Evolutionary conservation across 2,113 vertebrate species (phyloP).

Genomic region (Pseudopodoces humilis): DNA sequence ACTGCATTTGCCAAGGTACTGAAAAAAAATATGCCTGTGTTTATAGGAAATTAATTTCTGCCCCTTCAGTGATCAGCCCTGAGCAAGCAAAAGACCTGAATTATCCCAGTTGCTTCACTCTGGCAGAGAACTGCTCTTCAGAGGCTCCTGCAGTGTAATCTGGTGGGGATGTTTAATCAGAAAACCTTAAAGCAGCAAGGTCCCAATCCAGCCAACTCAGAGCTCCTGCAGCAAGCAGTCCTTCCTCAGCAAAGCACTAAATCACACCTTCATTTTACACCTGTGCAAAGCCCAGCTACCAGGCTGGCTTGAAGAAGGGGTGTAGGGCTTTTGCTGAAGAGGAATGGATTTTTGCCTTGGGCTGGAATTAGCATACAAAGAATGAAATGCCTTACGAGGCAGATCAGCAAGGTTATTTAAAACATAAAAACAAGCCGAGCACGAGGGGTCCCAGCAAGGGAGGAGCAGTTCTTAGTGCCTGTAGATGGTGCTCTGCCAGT

Average conservation of each 20-base stretch:
- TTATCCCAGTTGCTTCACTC: constrained; percentile 36
- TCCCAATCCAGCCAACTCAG: neutral
- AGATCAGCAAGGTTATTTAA: constrained; percentile 7
- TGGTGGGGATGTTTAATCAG: neutral
- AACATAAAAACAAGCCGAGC: neutral
- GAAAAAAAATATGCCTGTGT: constrained; percentile 54
- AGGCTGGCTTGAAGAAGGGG: neutral
- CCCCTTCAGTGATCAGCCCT: constrained; percentile 63
- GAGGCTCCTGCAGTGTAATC: neutral
- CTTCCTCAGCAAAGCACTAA: neutral
- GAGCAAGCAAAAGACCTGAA: constrained; percentile 53
- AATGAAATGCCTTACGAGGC: neutral
- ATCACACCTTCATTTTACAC: neutral
- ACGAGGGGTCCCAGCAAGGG: neutral
- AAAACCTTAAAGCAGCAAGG: constrained; percentile 16
- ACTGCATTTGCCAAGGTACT: constrained; percentile 46
- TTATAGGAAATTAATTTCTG: constrained; percentile 72
- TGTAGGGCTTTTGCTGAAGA: neutral
- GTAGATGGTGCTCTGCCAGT: neutral
- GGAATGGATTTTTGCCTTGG: neutral
- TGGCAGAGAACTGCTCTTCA: neutral
- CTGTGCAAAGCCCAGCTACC: neutral
- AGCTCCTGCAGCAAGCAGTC: neutral
- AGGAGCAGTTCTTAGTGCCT: neutral
- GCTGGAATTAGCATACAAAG: constrained; percentile 2